These are phyloP conservation scores for Pseudomyrmex gracilis DNA, from an alignment of 1,140 invertebrate genomes.

Conservation along the genomic window DNA sequence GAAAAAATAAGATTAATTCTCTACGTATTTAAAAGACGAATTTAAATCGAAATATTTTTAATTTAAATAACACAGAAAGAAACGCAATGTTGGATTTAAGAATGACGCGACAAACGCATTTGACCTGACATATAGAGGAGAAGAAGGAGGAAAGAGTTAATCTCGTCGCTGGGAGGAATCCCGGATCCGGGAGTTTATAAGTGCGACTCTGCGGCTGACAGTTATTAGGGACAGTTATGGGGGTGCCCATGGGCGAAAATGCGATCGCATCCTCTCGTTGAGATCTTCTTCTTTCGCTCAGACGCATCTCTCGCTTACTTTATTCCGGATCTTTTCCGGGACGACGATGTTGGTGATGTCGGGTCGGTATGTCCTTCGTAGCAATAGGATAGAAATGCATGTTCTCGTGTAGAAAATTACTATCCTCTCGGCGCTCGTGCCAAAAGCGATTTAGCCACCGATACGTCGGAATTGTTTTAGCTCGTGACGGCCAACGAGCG, in stretches of 20 bases:
- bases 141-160: constrained; percentile 70
- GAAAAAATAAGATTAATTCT: constrained; percentile 43
- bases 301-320: constrained; percentile 24
- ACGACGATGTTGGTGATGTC: constrained; percentile 21
- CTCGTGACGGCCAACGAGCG: constrained; percentile 45
- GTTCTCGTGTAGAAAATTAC: constrained; percentile 47
- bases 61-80: background rate
- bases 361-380: constrained; percentile 5
- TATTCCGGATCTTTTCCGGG: constrained; percentile 1
- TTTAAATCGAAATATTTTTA: constrained; percentile 11
- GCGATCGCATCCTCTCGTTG: constrained; percentile 8
- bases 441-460: constrained; percentile 53
- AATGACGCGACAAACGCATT: constrained; percentile 13
- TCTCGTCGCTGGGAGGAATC: constrained; percentile 56
- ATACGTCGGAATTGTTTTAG: constrained; percentile 26
- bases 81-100: constrained; percentile 49
- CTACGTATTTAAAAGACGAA: background rate
- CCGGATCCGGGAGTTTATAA: constrained; percentile 21
- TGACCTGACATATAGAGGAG: constrained; percentile 30
- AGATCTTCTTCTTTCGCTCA: background rate
- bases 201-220: constrained; percentile 66
- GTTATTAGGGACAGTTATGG: constrained; percentile 73
- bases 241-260: constrained; percentile 56
- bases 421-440: constrained; percentile 53
- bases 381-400: background rate